These are phyloP conservation scores for Calameuta idolon DNA, from an alignment of 2,888 invertebrate species.

Conservation along the genomic window DNA sequence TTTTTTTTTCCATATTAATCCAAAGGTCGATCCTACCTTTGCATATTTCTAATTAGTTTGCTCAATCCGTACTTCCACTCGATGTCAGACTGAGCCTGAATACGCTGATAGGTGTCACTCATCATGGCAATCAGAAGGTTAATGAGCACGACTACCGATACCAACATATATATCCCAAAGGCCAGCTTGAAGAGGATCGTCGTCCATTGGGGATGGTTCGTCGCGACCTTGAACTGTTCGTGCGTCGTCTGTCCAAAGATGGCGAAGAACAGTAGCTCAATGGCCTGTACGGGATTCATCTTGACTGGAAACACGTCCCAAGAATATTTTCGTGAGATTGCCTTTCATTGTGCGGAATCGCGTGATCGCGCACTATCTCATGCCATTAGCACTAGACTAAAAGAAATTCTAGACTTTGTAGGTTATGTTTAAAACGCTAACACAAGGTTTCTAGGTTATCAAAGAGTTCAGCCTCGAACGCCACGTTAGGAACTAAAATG, in stretches of 20 bases:
- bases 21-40: slow-evolving; percentile 65
- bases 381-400: slow-evolving; percentile 11
- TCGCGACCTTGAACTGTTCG: slow-evolving; percentile 80
- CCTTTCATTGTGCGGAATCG: not conserved
- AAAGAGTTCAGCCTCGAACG: not conserved
- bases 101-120: slow-evolving; percentile 99
- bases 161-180: slow-evolving; percentile 97
- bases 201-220: slow-evolving; percentile 84
- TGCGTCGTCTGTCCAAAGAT: slow-evolving; percentile 95
- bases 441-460: not conserved
- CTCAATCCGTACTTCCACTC: slow-evolving; percentile 99
- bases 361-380: slow-evolving; percentile 8
- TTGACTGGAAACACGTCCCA: slow-evolving; percentile 77
- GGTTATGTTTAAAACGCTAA: not conserved
- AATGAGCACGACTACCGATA: slow-evolving; percentile 98
- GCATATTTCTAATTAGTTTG: slow-evolving; percentile 98
- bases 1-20: not conserved
- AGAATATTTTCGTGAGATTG: slow-evolving; percentile 24
- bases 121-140: slow-evolving; percentile 99
- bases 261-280: slow-evolving; percentile 98
- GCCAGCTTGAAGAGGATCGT: slow-evolving; percentile 88
- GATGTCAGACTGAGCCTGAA: slow-evolving; percentile 99
- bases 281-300: slow-evolving; percentile 91
- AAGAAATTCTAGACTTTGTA: not conserved
- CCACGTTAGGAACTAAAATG: not conserved